These are phyloP conservation scores for Sturmia bella DNA, from an alignment of 2,888 invertebrate species.

Conservation along the genomic window DNA sequence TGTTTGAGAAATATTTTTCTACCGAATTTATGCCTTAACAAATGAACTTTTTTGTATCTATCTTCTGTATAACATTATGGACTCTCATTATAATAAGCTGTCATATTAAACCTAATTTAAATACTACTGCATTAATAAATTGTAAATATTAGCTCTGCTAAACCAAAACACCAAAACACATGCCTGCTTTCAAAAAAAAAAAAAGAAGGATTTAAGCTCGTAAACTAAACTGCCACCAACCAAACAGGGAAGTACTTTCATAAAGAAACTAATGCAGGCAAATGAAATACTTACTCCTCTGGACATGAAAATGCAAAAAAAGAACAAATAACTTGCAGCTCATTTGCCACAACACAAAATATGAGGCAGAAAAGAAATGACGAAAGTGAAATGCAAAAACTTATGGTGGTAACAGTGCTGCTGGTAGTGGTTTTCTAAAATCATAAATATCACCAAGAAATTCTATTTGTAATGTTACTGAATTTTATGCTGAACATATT, in stretches of 20 bases:
- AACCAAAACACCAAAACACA: conserved; percentile 42
- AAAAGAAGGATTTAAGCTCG: conserved; percentile 30
- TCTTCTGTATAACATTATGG: conserved; percentile 43
- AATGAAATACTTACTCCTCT: conserved; percentile 49
- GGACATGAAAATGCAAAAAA: not conserved
- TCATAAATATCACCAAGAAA: conserved; percentile 64
- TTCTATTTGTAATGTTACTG: conserved; percentile 23
- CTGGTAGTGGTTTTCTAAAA: conserved; percentile 20
- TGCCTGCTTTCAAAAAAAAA: conserved; percentile 68
- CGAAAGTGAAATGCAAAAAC: not conserved
- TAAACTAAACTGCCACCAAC: conserved; percentile 44
- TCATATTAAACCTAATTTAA: conserved; percentile 70
- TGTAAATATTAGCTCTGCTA: conserved; percentile 77
- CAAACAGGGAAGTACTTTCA: conserved; percentile 1
- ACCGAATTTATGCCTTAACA: not conserved
- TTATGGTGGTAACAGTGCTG: not conserved
- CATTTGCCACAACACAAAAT: conserved; percentile 49
- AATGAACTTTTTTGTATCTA: not conserved
- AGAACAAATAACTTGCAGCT: conserved; percentile 8
- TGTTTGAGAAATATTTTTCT: not conserved
- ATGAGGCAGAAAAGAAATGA: not conserved
- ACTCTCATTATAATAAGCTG: conserved; percentile 57
- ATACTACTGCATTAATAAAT: conserved; percentile 79
- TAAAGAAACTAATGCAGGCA: not conserved
- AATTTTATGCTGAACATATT: conserved; percentile 25